Evolutionary conservation across 2,888 invertebrate genomes (phyloP).

Genomic region (Hoplodrina ambigua): DNA sequence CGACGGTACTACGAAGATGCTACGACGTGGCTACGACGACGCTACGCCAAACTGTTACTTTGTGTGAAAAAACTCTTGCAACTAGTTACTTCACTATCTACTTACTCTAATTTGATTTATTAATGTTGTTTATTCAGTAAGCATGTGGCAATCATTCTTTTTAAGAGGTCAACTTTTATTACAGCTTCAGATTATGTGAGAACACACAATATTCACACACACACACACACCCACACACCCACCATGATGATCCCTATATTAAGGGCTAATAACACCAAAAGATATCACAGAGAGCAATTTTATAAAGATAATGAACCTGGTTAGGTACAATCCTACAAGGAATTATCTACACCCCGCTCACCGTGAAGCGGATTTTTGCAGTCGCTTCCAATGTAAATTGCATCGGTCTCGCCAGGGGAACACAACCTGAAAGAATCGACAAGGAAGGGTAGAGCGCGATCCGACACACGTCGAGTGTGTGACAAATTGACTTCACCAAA

Average conservation of each 20-base stretch:
- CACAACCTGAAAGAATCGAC: slow-evolving; percentile 65
- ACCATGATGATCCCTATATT: not conserved
- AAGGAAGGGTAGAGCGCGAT: slow-evolving; percentile 53
- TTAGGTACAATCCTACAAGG: slow-evolving; percentile 32
- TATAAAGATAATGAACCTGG: slow-evolving; percentile 30
- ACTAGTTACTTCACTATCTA: not conserved
- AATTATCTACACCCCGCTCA: slow-evolving; percentile 41
- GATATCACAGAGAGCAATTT: slow-evolving; percentile 1
- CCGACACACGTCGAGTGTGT: slow-evolving; percentile 46
- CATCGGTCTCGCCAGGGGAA: slow-evolving; percentile 73
- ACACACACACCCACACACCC: no score
- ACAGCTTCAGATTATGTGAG: no score
- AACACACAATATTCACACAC: no score
- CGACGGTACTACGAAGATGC: not conserved
- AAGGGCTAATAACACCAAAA: slow-evolving; percentile 5
- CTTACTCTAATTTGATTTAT: not conserved
- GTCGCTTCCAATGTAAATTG: slow-evolving; percentile 78
- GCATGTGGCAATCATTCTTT: not conserved
- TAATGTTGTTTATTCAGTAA: not conserved
- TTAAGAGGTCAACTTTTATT: no score
- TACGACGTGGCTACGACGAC: not conserved
- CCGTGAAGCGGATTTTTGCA: slow-evolving; percentile 63
- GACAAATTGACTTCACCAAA: slow-evolving; percentile 62
- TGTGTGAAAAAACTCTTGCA: not conserved
- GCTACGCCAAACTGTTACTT: not conserved